Percentiles rank a stretch among this genome's conserved stretches.
Conservation (phyloP, 2,797 vertebrate genomes). For the Arvicola amphibius region DNA sequence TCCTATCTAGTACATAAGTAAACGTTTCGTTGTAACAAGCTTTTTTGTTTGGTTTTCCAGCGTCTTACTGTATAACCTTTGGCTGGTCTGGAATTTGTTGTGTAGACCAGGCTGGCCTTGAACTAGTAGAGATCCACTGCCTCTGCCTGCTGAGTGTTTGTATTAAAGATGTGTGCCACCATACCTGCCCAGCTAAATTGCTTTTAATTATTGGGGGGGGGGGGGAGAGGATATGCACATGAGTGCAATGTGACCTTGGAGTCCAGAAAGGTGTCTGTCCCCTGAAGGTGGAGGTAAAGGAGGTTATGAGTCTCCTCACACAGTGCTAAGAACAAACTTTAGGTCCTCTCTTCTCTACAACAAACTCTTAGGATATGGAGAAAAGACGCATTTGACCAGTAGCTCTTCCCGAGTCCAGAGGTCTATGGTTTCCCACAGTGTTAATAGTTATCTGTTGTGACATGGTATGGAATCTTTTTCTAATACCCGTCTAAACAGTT, state of each 20-base stretch:
- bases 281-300: not conserved
- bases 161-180: not conserved
- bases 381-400: conserved; percentile 33
- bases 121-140: not conserved
- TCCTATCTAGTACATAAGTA: conserved; percentile 37
- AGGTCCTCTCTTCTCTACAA: conserved; percentile 2
- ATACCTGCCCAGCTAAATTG: fast-evolving
- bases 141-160: not conserved
- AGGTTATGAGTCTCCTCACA: not conserved
- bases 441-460: not conserved
- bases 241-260: not conserved
- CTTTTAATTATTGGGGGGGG: too few species aligned
- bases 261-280: not conserved
- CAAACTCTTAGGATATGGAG: not conserved
- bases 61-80: not conserved
- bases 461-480: not conserved
- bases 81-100: not conserved
- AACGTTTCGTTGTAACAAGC: conserved; percentile 7
- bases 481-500: not conserved
- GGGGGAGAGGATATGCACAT: too few species aligned
- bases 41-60: not conserved
- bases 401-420: conserved; percentile 21
- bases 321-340: not conserved
- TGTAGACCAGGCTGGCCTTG: not conserved
- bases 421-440: not conserved